Conservation (phyloP, 2,797 vertebrate species). For the Poeciliopsis gracilis region DNA sequence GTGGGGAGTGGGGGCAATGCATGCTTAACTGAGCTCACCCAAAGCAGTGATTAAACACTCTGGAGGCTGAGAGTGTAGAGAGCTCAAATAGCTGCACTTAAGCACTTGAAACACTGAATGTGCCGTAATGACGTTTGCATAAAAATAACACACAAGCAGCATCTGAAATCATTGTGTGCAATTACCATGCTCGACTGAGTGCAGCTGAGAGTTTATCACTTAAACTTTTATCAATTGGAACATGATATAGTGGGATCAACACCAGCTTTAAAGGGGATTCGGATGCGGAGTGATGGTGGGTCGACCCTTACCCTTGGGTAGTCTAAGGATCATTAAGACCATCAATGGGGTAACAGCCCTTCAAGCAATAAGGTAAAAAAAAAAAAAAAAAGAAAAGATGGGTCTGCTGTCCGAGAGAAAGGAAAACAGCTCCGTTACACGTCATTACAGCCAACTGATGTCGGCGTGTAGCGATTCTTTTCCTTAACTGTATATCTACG, state of each 20-base stretch:
- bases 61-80: conserved; percentile 39
- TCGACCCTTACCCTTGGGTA: conserved; percentile 25
- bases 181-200: conserved; percentile 38
- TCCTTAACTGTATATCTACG: conserved; percentile 12
- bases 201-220: conserved; percentile 29
- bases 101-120: conserved; percentile 52
- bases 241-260: conserved; percentile 17
- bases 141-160: conserved; percentile 14
- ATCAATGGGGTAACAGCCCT: conserved; percentile 60
- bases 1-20: background rate
- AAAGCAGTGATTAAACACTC: conserved; percentile 51
- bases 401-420: conserved; percentile 46
- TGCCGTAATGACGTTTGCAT: conserved; percentile 35
- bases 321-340: conserved; percentile 59
- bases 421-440: conserved; percentile 37
- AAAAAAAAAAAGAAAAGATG: conserved; percentile 24
- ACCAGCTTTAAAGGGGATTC: conserved; percentile 25
- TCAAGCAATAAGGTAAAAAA: conserved; percentile 48
- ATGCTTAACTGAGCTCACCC: conserved; percentile 33
- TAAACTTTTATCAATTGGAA: conserved; percentile 29
- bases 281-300: conserved; percentile 16
- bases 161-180: conserved; percentile 32
- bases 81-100: conserved; percentile 60
- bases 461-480: conserved; percentile 25
- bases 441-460: conserved; percentile 58